phyloP scores from a whole-genome alignment of 2,888 invertebrate species.

The Limnephilus marmoratus region DNA sequence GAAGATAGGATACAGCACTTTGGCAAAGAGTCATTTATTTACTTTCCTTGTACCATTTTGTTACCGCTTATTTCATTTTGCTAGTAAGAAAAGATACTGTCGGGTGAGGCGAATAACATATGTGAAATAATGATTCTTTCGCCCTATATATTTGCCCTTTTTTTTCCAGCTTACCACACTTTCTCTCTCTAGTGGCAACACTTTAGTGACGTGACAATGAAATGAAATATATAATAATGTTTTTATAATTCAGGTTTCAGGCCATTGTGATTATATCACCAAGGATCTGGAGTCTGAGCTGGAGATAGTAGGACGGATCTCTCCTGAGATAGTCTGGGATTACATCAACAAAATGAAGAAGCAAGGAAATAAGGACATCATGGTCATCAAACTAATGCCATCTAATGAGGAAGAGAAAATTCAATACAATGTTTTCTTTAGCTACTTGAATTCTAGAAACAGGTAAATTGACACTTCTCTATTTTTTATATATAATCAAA shows the following conservation, averaged over 20 bases:
- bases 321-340: constrained; percentile 94
- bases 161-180: too few species aligned
- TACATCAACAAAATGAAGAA: constrained; percentile 94
- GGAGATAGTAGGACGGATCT: constrained; percentile 94
- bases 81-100: too few species aligned
- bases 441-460: constrained; percentile 91
- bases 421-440: constrained; percentile 90
- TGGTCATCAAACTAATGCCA: constrained; percentile 88
- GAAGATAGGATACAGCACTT: too few species aligned
- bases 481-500: neutral
- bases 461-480: constrained; percentile 69
- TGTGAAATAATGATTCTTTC: too few species aligned
- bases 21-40: too few species aligned
- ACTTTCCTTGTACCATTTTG: too few species aligned
- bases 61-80: too few species aligned
- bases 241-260: constrained; percentile 73
- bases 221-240: neutral
- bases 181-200: too few species aligned
- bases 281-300: constrained; percentile 87
- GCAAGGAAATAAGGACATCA: constrained; percentile 91
- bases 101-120: too few species aligned
- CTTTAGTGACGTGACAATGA: too few species aligned
- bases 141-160: too few species aligned
- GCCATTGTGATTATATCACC: constrained; percentile 82
- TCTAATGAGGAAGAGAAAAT: constrained; percentile 90